Evolutionary conservation across 2,113 vertebrate species (phyloP), one percentile per base, ranked within the genome.

Genomic region (Salvelinus fontinalis): DNA sequence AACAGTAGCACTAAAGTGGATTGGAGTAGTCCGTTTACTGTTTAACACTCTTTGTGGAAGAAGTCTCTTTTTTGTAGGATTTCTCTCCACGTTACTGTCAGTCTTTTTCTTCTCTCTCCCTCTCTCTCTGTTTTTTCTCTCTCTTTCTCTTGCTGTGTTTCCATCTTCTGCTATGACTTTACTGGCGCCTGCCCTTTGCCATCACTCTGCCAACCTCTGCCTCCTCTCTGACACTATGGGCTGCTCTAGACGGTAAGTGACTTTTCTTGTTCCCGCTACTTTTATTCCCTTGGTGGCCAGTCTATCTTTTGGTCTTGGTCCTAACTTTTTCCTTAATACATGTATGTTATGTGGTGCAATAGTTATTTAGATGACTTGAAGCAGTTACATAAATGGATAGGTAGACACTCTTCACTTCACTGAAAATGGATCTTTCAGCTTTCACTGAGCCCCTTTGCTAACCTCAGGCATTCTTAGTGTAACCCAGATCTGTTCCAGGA

Each of bases 191-290:
- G 77, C 79, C 84, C 84, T 89, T 83, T 83, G 84, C 76, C 85
- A 78, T 89, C 85, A 83, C 84, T 92, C 84, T 89, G 75, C 89
- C 62, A 62, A 71, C 73, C n/a, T 85, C 72, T 67, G 13, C 79
- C 79, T 4, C 81, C 67, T 79, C 68, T 87, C 83, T 89, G 82
- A 81, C 88, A 81, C 71, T 81, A 75, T 87, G 88, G 83, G 84
- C 86, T 76, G 84, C 79, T 85, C 34, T 79, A 94, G 90, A 93
- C 87, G 90, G 93, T 94, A 92, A 94, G 93, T 93, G 88, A 91
- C 92, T 91, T 91, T 87, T 87, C 86, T 87, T 84, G 89, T 90
- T 68, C 78, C 73, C 81, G 74, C 83, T 89, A 76, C 73, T 67
- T 78, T 62, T 77, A 7, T 44, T 8, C 51, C 59, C 20, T 60